phyloP scores from a whole-genome alignment of 2,797 vertebrate species.

The Lutjanus campechanus region DNA sequence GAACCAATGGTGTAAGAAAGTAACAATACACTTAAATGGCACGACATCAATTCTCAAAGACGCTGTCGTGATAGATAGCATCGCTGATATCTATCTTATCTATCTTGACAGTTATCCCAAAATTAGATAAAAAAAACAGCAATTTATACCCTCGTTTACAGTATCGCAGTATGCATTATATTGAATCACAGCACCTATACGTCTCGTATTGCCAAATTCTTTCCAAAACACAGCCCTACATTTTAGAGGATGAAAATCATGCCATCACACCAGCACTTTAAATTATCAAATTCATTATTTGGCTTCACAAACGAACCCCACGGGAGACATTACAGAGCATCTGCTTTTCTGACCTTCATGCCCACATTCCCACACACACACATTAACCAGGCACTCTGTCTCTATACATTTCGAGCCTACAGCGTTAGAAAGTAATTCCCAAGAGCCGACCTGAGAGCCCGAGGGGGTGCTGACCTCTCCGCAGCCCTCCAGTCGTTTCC shows the following conservation, averaged over 20 bases:
- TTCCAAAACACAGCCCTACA: too few species aligned
- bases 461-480: slow-evolving; percentile 6
- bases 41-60: too few species aligned
- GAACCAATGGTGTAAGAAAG: too few species aligned
- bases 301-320: not conserved
- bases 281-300: slow-evolving; percentile 4
- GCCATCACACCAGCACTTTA: not conserved
- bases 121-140: too few species aligned
- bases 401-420: not conserved
- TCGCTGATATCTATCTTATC: too few species aligned
- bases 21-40: too few species aligned
- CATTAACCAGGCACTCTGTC: not conserved
- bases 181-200: too few species aligned
- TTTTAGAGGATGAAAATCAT: not conserved
- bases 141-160: too few species aligned
- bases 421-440: slow-evolving; percentile 18
- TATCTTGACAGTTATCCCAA: too few species aligned
- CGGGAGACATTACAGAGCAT: not conserved
- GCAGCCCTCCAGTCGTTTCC: slow-evolving; percentile 7
- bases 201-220: too few species aligned
- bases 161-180: too few species aligned
- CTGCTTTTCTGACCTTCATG: slow-evolving; percentile 17
- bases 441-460: not conserved
- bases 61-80: too few species aligned
- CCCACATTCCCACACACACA: not conserved